Base-by-base conservation (phyloP, 2,113 vertebrate genomes). In the Coturnix japonica region DNA sequence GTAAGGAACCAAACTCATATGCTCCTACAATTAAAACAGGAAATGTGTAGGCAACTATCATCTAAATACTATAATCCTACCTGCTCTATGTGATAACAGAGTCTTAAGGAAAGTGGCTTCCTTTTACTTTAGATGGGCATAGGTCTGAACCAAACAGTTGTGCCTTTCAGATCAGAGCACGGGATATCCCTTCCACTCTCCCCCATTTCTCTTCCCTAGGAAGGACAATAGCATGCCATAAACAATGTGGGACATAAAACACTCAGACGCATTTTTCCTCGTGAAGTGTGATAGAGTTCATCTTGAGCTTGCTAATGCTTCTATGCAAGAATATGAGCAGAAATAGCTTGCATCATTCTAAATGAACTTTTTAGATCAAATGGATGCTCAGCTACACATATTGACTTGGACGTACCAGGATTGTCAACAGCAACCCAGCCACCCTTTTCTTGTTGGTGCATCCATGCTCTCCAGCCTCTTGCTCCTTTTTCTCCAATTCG, bases 361-460 rank as follows among this genome's bases (percentile, higher is more conserved):
- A 84, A 23, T 5, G 61, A 78, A 74, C 60, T 7, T 6, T 53
- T 79, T 14, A 90, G 23, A 86, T 41, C 11, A 53, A 0, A 7
- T 1, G 9, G 9, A 25, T 19, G 12, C 18, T n/a, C 6, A 87
- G 39, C 33, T 70, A 30, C 5, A 51, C 14, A 6, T 16, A n/a
- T 0, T 31, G 13, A 67, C 33, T 85, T 3, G 17, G 2, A 6
- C 97, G 93, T 93, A 99, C 99, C 99, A 96, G 97, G 54, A 35
- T 94, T 96, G 54, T 73, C 94, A 85, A 99, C 91, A 75, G 97
- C 91, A 60, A 99, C 67, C 99, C 99, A 99, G 69, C 99, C 99
- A n/a, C 99, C 99, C 78, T 97, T 98, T 89, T 99, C 99, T 95
- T 99, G 99, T 95, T 99, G 99, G 61, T 97, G 98, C 99, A 99